Evolutionary conservation across 2,888 invertebrate species (phyloP).

Genomic region (Thereva unica): DNA sequence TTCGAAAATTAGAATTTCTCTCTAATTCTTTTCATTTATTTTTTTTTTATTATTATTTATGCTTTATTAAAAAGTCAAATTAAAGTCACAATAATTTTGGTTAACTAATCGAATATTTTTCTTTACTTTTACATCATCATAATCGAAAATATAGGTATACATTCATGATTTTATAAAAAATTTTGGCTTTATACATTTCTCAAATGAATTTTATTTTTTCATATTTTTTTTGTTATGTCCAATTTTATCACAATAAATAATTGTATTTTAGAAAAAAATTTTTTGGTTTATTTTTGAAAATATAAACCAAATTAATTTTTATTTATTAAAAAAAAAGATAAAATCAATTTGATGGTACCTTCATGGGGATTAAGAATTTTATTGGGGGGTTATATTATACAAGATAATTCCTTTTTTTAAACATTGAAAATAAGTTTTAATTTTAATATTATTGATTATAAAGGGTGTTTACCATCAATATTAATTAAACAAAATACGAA

Average conservation of each 20-base stretch:
- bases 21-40: conserved; percentile 26
- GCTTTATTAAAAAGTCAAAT: conserved; percentile 30
- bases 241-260: conserved; percentile 30
- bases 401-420: too few species aligned
- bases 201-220: conserved; percentile 20
- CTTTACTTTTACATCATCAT: conserved; percentile 21
- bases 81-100: too few species aligned
- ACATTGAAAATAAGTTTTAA: too few species aligned
- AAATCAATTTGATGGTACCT: too few species aligned
- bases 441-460: too few species aligned
- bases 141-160: conserved; percentile 31
- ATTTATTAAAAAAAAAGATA: too few species aligned
- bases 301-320: too few species aligned
- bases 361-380: too few species aligned
- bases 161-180: conserved; percentile 23
- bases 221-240: conserved; percentile 9
- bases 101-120: conserved; percentile 10
- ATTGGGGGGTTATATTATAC: too few species aligned
- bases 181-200: conserved; percentile 22
- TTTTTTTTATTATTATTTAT: conserved; percentile 38
- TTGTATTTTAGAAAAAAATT: conserved; percentile 32
- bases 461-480: too few species aligned
- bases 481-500: too few species aligned
- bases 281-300: not conserved
- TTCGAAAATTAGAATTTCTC: conserved; percentile 42